phyloP scores from a whole-genome alignment of 2,888 invertebrate species.

The Plebejus argus region DNA sequence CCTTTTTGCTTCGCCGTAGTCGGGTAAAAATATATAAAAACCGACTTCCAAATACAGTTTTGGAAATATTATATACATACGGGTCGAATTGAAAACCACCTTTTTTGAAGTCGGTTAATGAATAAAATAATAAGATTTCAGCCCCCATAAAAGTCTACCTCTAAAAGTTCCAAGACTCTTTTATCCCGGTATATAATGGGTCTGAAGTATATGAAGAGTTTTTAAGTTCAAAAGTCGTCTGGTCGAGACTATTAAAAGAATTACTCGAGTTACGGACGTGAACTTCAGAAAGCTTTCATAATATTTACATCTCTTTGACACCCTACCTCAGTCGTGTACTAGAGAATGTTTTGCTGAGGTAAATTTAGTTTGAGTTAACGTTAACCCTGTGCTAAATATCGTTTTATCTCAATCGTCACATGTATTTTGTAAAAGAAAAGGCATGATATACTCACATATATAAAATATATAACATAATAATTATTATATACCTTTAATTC shows the following conservation, averaged over 20 bases:
- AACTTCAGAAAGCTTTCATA: constrained; percentile 19
- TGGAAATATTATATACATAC: too few relatives aligned
- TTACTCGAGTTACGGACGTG: constrained; percentile 21
- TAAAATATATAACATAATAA: too few relatives aligned
- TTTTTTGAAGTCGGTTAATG: too few relatives aligned
- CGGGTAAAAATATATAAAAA: too few relatives aligned
- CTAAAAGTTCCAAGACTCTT: constrained; percentile 8
- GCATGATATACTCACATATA: too few relatives aligned
- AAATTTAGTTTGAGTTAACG: not conserved
- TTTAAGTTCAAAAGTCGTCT: constrained; percentile 29
- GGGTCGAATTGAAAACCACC: too few relatives aligned
- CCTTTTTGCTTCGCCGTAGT: too few relatives aligned
- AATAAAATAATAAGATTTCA: not conserved
- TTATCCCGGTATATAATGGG: not conserved
- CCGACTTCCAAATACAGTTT: too few relatives aligned
- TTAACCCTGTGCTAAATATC: not conserved
- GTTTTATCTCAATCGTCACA: too few relatives aligned
- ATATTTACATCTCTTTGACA: constrained; percentile 25
- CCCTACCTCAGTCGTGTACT: not conserved
- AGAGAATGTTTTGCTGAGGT: not conserved
- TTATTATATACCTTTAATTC: too few relatives aligned
- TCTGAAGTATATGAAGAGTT: constrained; percentile 13
- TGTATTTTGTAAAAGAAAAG: too few relatives aligned
- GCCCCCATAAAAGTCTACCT: not conserved
- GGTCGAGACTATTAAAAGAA: constrained; percentile 19